Evolutionary conservation across 2,113 vertebrate genomes (phyloP).

Genomic region (Cariama cristata): DNA sequence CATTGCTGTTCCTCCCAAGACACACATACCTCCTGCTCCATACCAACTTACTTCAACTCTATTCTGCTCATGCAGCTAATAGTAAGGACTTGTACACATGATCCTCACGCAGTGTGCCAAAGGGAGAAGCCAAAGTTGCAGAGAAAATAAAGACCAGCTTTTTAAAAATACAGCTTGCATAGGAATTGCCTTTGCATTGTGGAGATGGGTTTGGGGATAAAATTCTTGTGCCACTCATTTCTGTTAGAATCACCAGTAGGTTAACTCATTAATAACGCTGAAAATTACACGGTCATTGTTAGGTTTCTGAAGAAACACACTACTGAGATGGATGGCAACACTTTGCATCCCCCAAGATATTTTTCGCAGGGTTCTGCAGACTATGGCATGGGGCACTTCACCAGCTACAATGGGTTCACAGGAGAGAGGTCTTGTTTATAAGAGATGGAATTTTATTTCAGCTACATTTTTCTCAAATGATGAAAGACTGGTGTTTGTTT

Average conservation of each 20-base stretch:
- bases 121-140: neutral
- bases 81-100: neutral
- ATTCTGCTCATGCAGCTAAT: neutral
- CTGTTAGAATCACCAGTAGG: neutral
- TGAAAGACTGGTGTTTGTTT: neutral
- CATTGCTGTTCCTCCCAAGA: neutral
- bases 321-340: neutral
- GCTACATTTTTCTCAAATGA: neutral
- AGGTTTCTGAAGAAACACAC: neutral
- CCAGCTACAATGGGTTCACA: neutral
- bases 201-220: neutral
- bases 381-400: neutral
- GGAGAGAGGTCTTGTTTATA: neutral
- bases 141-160: neutral
- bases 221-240: neutral
- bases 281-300: neutral
- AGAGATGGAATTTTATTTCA: neutral
- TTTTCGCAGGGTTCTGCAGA: neutral
- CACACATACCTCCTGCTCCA: neutral
- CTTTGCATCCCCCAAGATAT: neutral
- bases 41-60: neutral
- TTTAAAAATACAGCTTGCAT: neutral
- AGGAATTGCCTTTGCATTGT: neutral
- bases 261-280: neutral
- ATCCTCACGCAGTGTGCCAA: accelerated